Evolutionary conservation across 2,797 vertebrate genomes (phyloP).

Genomic region (Loris lydekkerianus): DNA sequence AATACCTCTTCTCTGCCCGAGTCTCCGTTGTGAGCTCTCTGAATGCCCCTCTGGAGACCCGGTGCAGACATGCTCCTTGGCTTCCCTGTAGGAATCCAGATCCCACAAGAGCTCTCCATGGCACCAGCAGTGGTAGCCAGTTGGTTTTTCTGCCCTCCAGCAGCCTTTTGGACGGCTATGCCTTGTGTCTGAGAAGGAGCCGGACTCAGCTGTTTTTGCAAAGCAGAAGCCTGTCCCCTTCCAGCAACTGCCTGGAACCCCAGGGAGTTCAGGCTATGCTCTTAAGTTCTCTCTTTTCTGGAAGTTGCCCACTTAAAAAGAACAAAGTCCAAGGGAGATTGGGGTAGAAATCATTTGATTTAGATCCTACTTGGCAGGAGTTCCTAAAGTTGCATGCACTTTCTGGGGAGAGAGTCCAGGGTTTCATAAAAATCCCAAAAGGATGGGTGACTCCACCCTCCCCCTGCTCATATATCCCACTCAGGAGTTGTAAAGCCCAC

Average conservation of each 20-base stretch:
- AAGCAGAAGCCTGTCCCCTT: not conserved
- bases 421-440: not conserved
- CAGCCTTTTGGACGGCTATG: not conserved
- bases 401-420: not conserved
- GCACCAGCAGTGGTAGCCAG: conserved; percentile 46
- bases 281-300: conserved; percentile 42
- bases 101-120: conserved; percentile 84
- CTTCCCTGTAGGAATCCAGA: conserved; percentile 38
- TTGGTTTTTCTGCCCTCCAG: not conserved
- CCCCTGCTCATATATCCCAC: rapidly evolving
- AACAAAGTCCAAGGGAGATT: not conserved
- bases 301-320: not conserved
- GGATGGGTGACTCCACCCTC: not conserved
- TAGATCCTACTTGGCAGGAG: not conserved
- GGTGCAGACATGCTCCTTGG: not conserved
- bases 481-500: not conserved
- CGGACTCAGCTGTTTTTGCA: not conserved
- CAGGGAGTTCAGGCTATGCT: not conserved
- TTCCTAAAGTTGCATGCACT: not conserved
- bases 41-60: not conserved
- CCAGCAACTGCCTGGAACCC: not conserved
- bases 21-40: not conserved
- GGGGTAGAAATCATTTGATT: not conserved
- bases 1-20: not conserved
- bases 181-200: not conserved